Evolutionary conservation across 1,140 invertebrate species (phyloP).

Genomic region (Drosophila mayri): DNA sequence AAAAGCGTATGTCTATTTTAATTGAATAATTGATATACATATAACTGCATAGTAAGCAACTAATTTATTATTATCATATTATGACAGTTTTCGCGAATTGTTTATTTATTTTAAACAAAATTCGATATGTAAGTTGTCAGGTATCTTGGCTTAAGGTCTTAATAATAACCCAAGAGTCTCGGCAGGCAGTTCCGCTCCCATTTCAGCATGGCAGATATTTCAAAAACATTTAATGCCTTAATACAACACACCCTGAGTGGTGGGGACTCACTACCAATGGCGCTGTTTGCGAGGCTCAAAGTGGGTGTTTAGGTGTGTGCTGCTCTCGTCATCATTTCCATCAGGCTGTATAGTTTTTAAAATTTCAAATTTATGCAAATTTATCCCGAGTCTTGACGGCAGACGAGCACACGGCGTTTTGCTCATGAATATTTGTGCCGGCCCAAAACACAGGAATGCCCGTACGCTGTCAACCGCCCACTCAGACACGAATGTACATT

Average conservation of each 20-base stretch:
- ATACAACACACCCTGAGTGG: conserved; percentile 45
- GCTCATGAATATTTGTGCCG: conserved; percentile 76
- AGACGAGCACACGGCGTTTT: conserved; percentile 56
- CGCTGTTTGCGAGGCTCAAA: conserved; percentile 12
- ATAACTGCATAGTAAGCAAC: not conserved
- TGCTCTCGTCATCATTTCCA: conserved; percentile 73
- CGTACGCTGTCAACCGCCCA: conserved; percentile 25
- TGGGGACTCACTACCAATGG: conserved; percentile 22
- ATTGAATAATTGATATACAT: no score
- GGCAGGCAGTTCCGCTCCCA: conserved; percentile 13
- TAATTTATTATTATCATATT: not conserved
- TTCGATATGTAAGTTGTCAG: not conserved
- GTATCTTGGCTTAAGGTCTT: conserved; percentile 2
- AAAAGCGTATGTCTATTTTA: no score
- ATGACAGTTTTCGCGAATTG: no score
- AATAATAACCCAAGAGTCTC: conserved; percentile 26
- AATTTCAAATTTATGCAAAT: conserved; percentile 81
- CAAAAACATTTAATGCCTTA: conserved; percentile 71
- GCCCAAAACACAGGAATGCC: conserved; percentile 15
- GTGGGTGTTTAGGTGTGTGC: conserved; percentile 32
- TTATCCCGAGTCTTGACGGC: conserved; percentile 39
- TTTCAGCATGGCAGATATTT: conserved; percentile 49
- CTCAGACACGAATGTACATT: conserved; percentile 15
- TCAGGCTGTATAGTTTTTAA: conserved; percentile 78
- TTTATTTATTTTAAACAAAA: not conserved